Evolutionary conservation across 2,888 invertebrate species (phyloP).

Genomic region (Drosophila subsilvestris): DNA sequence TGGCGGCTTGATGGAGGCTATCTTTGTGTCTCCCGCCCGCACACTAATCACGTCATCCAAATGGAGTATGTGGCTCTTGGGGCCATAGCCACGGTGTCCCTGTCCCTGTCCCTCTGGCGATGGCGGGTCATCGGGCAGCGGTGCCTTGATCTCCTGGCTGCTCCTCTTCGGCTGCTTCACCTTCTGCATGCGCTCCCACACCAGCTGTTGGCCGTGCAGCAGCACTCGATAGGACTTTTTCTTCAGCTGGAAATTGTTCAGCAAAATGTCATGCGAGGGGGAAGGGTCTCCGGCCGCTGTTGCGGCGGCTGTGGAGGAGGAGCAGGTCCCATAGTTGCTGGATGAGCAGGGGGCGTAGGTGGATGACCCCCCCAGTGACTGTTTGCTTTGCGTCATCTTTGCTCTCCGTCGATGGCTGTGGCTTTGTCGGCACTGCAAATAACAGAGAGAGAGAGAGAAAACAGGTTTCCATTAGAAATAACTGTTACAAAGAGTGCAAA

Average conservation of each 20-base stretch:
- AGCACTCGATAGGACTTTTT: slow-evolving; percentile 87
- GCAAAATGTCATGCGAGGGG: slow-evolving; percentile 72
- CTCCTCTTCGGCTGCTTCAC: slow-evolving; percentile 12
- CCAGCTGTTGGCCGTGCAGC: slow-evolving; percentile 87
- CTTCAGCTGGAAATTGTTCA: slow-evolving; percentile 86
- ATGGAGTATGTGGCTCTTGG: slow-evolving; percentile 65
- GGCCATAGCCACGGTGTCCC: slow-evolving; percentile 52
- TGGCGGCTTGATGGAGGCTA: slow-evolving; percentile 58
- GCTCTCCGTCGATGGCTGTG: slow-evolving; percentile 24
- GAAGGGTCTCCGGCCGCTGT: neutral
- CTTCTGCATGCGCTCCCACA: slow-evolving; percentile 86
- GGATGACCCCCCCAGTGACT: slow-evolving; percentile 46
- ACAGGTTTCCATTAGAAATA: slow-evolving; percentile 72
- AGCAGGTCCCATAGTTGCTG: slow-evolving; percentile 12
- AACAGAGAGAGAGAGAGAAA: slow-evolving; percentile 38
- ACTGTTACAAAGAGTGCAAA: neutral
- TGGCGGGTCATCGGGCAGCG: slow-evolving; percentile 35
- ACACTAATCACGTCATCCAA: slow-evolving; percentile 75
- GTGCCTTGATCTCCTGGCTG: slow-evolving; percentile 37
- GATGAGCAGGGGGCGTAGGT: slow-evolving; percentile 15
- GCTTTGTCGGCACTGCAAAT: slow-evolving; percentile 37
- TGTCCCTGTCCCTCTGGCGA: slow-evolving; percentile 2
- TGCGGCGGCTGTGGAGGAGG: slow-evolving; percentile 14
- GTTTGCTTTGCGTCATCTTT: slow-evolving; percentile 70
- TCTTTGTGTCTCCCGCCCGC: slow-evolving; percentile 74